phyloP scores from a whole-genome alignment of 1,140 invertebrate genomes.

The Protaetia brevitarsis region DNA sequence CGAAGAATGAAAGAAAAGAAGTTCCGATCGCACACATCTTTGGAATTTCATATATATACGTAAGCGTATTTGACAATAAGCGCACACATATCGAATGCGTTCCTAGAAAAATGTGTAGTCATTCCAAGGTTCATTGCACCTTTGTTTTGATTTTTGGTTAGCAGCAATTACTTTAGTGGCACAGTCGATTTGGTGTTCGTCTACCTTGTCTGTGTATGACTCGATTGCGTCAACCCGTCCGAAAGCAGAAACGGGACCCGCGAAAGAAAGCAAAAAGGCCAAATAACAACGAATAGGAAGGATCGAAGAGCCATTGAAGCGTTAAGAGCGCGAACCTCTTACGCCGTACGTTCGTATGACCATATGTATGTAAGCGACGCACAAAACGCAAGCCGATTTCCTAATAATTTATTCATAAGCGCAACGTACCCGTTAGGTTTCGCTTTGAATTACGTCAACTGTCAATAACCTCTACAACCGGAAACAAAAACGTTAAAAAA shows the following conservation, averaged over 20 bases:
- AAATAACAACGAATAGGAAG: neutral
- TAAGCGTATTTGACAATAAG: too few relatives aligned
- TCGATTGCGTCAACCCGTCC: neutral
- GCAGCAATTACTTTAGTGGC: conserved; percentile 1
- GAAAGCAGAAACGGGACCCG: neutral
- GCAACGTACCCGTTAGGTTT: conserved; percentile 12
- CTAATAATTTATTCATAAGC: conserved; percentile 11
- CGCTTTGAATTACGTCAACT: conserved; percentile 14
- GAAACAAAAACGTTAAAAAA: conserved; percentile 11
- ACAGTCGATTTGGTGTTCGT: neutral
- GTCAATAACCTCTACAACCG: conserved; percentile 12
- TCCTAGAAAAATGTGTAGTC: too few relatives aligned
- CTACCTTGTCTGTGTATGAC: neutral
- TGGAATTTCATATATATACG: too few relatives aligned
- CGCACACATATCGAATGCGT: too few relatives aligned
- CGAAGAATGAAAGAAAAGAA: too few relatives aligned
- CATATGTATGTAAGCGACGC: neutral
- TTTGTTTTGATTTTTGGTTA: conserved; percentile 15
- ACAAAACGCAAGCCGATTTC: conserved; percentile 1
- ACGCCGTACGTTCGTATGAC: neutral
- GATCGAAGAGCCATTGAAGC: neutral
- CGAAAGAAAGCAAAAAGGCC: neutral
- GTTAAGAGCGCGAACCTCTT: neutral
- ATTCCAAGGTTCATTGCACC: conserved; percentile 9
- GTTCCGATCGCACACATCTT: too few relatives aligned